Evolutionary conservation across 2,888 invertebrate species (phyloP).

Genomic region (Chromoteleia sp.): DNA sequence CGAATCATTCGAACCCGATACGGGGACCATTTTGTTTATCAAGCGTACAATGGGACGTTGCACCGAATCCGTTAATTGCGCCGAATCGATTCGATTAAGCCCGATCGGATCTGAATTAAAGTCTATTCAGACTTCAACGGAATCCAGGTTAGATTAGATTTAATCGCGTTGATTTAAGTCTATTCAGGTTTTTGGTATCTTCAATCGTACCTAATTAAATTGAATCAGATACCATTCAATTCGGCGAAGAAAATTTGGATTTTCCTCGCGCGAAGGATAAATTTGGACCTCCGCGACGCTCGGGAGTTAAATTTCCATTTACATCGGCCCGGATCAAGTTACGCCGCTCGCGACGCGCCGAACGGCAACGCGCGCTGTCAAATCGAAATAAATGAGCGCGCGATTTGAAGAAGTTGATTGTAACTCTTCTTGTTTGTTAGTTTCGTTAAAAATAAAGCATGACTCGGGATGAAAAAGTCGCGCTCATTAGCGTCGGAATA

Average conservation of each 20-base stretch:
- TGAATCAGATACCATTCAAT: not conserved
- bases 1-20: too few species aligned
- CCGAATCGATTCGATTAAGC: not conserved
- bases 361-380: conserved; percentile 36
- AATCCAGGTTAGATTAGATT: not conserved
- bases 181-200: conserved; percentile 1
- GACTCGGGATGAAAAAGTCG: conserved; percentile 43
- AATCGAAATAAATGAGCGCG: conserved; percentile 52
- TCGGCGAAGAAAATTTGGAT: conserved; percentile 25
- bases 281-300: conserved; percentile 26
- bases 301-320: conserved; percentile 47
- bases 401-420: conserved; percentile 48
- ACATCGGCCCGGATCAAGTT: conserved; percentile 42
- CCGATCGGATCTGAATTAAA: not conserved
- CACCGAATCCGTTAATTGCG: too few species aligned
- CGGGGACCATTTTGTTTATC: too few species aligned
- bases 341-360: conserved; percentile 14
- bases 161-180: conserved; percentile 1
- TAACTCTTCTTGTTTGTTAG: conserved; percentile 53
- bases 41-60: too few species aligned
- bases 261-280: conserved; percentile 21
- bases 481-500: conserved; percentile 50
- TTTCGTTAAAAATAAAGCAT: conserved; percentile 45
- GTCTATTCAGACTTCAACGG: not conserved
- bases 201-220: conserved; percentile 26